Evolutionary conservation across 2,113 vertebrate genomes (phyloP), one percentile per base, ranked within the genome.

Genomic region (Barnardius zonarius): DNA sequence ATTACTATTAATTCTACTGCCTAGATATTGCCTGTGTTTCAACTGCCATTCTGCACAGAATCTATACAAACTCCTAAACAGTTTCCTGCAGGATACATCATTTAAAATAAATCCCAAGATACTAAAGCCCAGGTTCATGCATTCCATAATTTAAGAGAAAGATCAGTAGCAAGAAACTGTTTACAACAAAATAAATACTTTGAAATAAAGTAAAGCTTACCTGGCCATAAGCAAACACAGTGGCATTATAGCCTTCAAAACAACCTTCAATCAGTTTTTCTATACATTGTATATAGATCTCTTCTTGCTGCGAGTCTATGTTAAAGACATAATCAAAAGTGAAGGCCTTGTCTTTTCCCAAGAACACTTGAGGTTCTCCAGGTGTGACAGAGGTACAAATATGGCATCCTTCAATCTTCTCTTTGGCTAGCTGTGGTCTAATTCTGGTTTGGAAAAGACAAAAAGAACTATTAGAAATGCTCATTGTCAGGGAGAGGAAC

Each of bases 281-380:
- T 23, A 99, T 99, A 95, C 99, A 99, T 6, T 99, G 97, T 86
- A 75, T 37, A 91, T 99, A 99, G 95, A 99, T 98, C 48, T 97
- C 95, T 5, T 99, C 98, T 98, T 99, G 99, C 88, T 98, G 98
- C 0, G 98, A 98, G 82, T 99, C 98, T 83, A 99, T 99, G 96
- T 99, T 99, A 37, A 99, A 99, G 64, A 99, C 99, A 7, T 99
- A 98, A 97, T 99, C 99, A 46, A 99, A 99, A 63, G 99, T 99
- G 97, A 99, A 99, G 95, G 99, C 98, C 86, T 99, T 99, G 95
- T 99, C 99, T 95, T 99, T 99, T 87, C 99, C 99, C 96, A 99
- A 98, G 88, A 99, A 98, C 95, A 99, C 99, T 95, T 99, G 99
- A 44, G 99, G 99, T 94, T 99, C 99, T 25, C 98, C 99, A 6